A percentile compares a stretch with the other conserved stretches of the same genome.
phyloP scores from a whole-genome alignment of 1,140 invertebrate genomes.

The Asbolus verrucosus region DNA sequence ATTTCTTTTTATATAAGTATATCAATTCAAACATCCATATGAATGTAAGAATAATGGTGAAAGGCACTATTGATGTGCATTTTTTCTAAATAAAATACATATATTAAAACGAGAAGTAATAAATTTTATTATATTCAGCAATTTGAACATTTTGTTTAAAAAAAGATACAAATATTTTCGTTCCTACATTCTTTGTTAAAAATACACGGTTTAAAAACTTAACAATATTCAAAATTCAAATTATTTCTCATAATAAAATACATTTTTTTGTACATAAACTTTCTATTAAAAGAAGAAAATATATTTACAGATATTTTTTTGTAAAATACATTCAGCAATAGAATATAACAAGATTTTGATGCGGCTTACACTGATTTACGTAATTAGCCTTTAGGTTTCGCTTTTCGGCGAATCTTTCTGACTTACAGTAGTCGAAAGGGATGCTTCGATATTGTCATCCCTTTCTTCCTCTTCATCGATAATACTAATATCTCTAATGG shows the following conservation, averaged over 20 bases:
- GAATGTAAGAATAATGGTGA: slow-evolving; percentile 51
- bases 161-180: slow-evolving; percentile 5
- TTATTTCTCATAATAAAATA: slow-evolving; percentile 28
- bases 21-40: slow-evolving; percentile 52
- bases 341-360: slow-evolving; percentile 25
- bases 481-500: slow-evolving; percentile 85
- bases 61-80: slow-evolving; percentile 54
- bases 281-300: not conserved
- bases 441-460: slow-evolving; percentile 61
- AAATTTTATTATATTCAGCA: slow-evolving; percentile 23
- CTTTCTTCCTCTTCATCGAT: slow-evolving; percentile 79
- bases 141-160: slow-evolving; percentile 13
- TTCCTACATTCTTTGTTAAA: slow-evolving; percentile 4
- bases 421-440: slow-evolving; percentile 26
- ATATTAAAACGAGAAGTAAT: slow-evolving; percentile 44
- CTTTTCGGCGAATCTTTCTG: slow-evolving; percentile 26
- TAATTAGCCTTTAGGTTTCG: not conserved
- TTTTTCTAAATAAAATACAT: slow-evolving; percentile 56
- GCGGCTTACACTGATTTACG: not conserved
- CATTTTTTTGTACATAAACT: slow-evolving; percentile 24
- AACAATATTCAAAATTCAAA: not conserved
- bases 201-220: slow-evolving; percentile 1
- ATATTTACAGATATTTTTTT: slow-evolving; percentile 38
- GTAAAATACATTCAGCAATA: slow-evolving; percentile 26
- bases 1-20: slow-evolving; percentile 50